phyloP scores from a whole-genome alignment of 2,113 vertebrate genomes.

The Prietella phreatophila region DNA sequence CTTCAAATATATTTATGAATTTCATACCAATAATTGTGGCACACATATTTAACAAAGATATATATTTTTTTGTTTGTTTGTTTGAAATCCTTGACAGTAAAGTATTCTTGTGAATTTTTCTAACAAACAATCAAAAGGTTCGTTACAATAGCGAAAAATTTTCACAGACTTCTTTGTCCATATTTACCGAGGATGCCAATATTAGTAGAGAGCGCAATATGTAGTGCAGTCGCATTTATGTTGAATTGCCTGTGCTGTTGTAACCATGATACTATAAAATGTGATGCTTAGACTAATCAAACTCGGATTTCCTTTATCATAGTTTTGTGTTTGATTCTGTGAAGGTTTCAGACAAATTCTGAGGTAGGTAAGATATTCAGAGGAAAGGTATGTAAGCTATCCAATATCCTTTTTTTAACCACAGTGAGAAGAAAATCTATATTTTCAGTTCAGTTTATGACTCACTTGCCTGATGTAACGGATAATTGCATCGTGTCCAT shows the following conservation, averaged over 20 bases:
- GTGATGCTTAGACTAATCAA: neutral
- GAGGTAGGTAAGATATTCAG: constrained; percentile 4
- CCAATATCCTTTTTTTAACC: constrained; percentile 6
- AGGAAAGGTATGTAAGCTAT: neutral
- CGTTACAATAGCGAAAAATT: too few species aligned
- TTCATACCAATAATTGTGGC: too few species aligned
- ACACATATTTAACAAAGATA: too few species aligned
- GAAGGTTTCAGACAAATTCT: neutral
- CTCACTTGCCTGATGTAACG: constrained; percentile 55
- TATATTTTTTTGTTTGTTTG: too few species aligned
- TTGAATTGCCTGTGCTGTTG: neutral
- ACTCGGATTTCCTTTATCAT: neutral
- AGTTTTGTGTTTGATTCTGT: constrained; percentile 16
- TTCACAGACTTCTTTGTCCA: too few species aligned
- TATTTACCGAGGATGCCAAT: too few species aligned
- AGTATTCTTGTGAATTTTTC: too few species aligned
- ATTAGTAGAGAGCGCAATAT: too few species aligned
- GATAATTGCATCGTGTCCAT: constrained; percentile 55
- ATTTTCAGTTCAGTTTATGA: constrained; percentile 52
- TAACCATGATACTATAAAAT: neutral
- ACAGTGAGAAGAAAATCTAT: constrained; percentile 22
- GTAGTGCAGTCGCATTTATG: neutral
- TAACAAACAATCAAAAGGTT: too few species aligned
- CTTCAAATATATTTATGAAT: too few species aligned
- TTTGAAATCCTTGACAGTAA: too few species aligned